These are phyloP conservation scores for Grapholita molesta DNA, from an alignment of 1,140 invertebrate species.

Conservation along the genomic window DNA sequence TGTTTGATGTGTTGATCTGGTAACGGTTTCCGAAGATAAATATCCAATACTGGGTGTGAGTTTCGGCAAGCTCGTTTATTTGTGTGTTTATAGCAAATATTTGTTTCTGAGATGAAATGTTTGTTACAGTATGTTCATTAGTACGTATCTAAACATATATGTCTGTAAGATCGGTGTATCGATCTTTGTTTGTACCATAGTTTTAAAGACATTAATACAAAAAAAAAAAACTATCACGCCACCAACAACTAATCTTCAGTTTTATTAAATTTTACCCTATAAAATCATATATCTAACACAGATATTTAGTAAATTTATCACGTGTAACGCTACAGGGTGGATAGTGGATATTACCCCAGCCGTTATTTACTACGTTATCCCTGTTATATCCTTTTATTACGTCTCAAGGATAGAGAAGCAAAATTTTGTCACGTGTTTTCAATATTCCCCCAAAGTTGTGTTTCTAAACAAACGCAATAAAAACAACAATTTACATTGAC, in stretches of 20 bases:
- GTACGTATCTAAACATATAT: too few relatives aligned
- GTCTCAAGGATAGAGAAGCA: background rate
- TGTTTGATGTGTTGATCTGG: too few relatives aligned
- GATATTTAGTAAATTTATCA: slow-evolving; percentile 12
- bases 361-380: slow-evolving; percentile 12
- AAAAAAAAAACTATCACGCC: background rate
- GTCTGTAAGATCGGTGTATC: too few relatives aligned
- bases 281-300: background rate
- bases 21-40: too few relatives aligned
- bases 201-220: too few relatives aligned
- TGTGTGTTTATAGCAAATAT: too few relatives aligned
- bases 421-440: background rate
- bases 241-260: background rate
- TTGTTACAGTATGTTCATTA: too few relatives aligned
- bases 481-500: too few relatives aligned
- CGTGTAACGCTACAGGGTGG: slow-evolving; percentile 10
- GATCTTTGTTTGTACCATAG: too few relatives aligned
- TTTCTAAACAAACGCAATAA: background rate
- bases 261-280: slow-evolving; percentile 1
- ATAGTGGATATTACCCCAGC: slow-evolving; percentile 10
- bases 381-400: background rate
- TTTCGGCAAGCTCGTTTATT: too few relatives aligned
- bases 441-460: background rate
- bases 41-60: too few relatives aligned
- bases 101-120: too few relatives aligned